Evolutionary conservation across 2,888 invertebrate species (phyloP).

Genomic region (Conistra vaccinii): DNA sequence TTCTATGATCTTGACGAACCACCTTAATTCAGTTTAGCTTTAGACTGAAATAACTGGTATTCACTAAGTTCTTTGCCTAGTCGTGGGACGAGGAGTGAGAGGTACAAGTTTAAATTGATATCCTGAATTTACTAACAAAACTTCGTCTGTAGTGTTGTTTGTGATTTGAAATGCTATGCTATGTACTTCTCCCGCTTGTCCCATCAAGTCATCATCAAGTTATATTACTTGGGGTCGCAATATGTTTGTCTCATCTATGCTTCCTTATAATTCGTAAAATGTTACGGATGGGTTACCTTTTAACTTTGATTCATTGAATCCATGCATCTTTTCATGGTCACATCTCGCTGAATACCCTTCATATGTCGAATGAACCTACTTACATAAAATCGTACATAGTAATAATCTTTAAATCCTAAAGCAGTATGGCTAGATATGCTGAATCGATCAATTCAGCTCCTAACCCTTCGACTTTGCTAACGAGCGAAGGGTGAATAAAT

Average conservation of each 20-base stretch:
- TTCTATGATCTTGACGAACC: no score
- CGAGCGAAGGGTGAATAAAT: constrained; percentile 17
- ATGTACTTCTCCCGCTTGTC: not conserved
- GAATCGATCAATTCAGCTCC: not conserved
- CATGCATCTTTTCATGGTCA: not conserved
- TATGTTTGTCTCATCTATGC: not conserved
- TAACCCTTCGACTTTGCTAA: constrained; percentile 8
- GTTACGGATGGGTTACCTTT: not conserved
- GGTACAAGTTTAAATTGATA: not conserved
- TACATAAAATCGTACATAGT: not conserved
- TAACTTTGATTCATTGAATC: not conserved
- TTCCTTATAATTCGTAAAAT: not conserved
- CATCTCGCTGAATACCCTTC: not conserved
- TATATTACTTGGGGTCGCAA: not conserved
- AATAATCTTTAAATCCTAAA: not conserved
- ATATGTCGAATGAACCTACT: no score
- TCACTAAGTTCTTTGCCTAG: not conserved
- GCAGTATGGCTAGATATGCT: not conserved
- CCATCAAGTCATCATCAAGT: not conserved
- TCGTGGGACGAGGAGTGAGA: not conserved
- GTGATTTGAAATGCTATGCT: not conserved
- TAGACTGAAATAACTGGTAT: constrained; percentile 2
- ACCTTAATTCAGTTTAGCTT: not conserved
- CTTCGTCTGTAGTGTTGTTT: not conserved
- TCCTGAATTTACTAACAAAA: not conserved